Percentiles rank a stretch among this genome's conserved stretches.
phyloP scores from a whole-genome alignment of 2,888 invertebrate species.

The Invenusta paracnida region DNA sequence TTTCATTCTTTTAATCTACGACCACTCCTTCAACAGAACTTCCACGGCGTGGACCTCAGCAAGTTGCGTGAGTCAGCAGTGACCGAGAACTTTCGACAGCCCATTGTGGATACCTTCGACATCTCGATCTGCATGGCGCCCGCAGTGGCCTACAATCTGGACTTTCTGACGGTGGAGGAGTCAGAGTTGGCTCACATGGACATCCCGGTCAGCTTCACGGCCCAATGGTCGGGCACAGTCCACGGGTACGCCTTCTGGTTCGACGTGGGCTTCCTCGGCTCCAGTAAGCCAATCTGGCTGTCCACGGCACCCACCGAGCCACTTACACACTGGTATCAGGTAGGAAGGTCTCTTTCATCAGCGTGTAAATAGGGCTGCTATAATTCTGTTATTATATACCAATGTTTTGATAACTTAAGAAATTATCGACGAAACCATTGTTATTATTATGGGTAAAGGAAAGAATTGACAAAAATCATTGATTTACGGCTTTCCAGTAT shows the following conservation, averaged over 20 bases:
- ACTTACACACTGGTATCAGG: conserved; percentile 97
- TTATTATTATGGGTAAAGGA: too few relatives aligned
- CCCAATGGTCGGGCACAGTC: conserved; percentile 84
- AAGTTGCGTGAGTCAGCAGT: conserved; percentile 84
- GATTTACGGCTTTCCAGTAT: too few relatives aligned
- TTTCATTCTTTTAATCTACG: too few relatives aligned
- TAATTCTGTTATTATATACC: too few relatives aligned
- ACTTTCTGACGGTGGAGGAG: conserved; percentile 85
- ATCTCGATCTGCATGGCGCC: conserved; percentile 91
- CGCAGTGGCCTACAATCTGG: conserved; percentile 83
- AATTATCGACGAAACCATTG: too few relatives aligned
- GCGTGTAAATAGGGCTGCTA: too few relatives aligned
- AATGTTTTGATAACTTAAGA: too few relatives aligned
- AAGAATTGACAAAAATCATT: too few relatives aligned
- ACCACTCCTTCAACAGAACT: too few relatives aligned
- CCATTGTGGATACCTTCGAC: conserved; percentile 96
- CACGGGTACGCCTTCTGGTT: conserved; percentile 99
- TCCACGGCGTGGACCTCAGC: conserved; percentile 92
- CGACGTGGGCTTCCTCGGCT: conserved; percentile 86
- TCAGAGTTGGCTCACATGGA: conserved; percentile 88
- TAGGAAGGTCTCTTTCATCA: too few relatives aligned
- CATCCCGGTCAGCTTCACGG: conserved; percentile 85
- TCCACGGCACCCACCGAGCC: conserved; percentile 96
- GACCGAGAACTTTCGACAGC: conserved; percentile 93
- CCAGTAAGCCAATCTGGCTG: conserved; percentile 74